Conservation (phyloP, 2,113 vertebrate genomes). For the Pogona vitticeps region DNA sequence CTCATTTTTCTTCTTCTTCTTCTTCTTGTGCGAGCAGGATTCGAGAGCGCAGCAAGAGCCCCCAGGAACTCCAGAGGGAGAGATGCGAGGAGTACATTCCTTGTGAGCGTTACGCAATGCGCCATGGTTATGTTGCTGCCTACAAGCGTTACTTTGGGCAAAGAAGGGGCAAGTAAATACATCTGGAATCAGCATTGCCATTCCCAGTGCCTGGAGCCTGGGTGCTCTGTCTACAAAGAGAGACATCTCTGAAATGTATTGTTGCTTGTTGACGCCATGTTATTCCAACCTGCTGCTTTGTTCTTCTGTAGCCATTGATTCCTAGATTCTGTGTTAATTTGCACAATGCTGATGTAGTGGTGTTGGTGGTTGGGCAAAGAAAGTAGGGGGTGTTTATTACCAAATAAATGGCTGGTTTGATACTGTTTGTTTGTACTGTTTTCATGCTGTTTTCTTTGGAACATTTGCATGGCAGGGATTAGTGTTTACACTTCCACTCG, state of each 20-base stretch:
- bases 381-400: conserved; percentile 58
- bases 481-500: conserved; percentile 9
- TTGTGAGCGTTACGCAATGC: conserved; percentile 79
- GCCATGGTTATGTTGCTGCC: conserved; percentile 80
- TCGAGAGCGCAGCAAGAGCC: conserved; percentile 74
- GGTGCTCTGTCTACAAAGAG: conserved; percentile 41
- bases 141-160: conserved; percentile 82
- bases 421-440: conserved; percentile 62
- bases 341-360: conserved; percentile 47
- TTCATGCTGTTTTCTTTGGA: conserved; percentile 57
- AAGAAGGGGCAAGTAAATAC: conserved; percentile 59
- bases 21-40: conserved; percentile 59
- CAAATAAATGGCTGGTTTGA: conserved; percentile 76
- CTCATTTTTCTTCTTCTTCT: neutral
- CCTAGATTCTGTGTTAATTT: conserved; percentile 51
- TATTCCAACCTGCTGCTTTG: conserved; percentile 56
- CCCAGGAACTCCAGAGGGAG: conserved; percentile 82
- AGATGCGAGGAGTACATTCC: conserved; percentile 86
- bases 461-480: neutral
- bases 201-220: conserved; percentile 49
- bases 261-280: conserved; percentile 67
- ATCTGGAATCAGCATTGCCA: neutral
- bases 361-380: conserved; percentile 55
- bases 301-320: conserved; percentile 52
- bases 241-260: conserved; percentile 63